Base-by-base conservation (phyloP, 2,797 vertebrate species). In the Pantherophis vulpinus region DNA sequence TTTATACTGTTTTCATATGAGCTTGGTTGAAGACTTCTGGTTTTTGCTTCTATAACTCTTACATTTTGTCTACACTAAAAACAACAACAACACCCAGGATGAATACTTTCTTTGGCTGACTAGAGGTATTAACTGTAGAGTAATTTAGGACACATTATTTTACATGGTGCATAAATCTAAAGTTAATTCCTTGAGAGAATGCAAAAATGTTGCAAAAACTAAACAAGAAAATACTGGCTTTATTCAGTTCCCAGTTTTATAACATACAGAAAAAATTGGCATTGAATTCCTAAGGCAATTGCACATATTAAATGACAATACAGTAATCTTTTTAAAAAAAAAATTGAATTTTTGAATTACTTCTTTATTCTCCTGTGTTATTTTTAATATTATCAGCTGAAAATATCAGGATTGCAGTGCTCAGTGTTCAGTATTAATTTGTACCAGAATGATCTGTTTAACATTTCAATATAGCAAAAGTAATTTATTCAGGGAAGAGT, bases 401-500 rank as follows among this genome's bases (percentile, higher is more conserved):
- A 95, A 89, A 95, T 93, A 4, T 94, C 91, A 90, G 63, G 95
- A 95, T 92, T 95, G 91, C 91, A 95, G 60, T 92, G 94, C 93
- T 96, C 83, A 74, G 37, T 91, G 94, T 96, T 96, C 86, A 91
- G 93, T 94, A 96, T 94, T 92, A 95, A 1, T 94, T 96, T 96
- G 90, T 79, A 93, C 93, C 94, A 95, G 91, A 90, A 94, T 90
- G 93, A 94, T 95, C 63, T 95, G 90, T 87, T 96, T 91, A 96
- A 92, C 95, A 59, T 96, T 91, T 95, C 93, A 92, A 37, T 89
- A 92, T 95, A 93, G 93, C 94, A 93, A 92, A 90, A 94, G 94
- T 91, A 96, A 92, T 96, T 97, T 91, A 91, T 97, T 95, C 93
- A 95, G 94, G 95, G 86, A 87, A 94, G 94, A 95, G 87, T 95